phyloP scores from a whole-genome alignment of 1,140 invertebrate genomes.

The Homarus americanus region DNA sequence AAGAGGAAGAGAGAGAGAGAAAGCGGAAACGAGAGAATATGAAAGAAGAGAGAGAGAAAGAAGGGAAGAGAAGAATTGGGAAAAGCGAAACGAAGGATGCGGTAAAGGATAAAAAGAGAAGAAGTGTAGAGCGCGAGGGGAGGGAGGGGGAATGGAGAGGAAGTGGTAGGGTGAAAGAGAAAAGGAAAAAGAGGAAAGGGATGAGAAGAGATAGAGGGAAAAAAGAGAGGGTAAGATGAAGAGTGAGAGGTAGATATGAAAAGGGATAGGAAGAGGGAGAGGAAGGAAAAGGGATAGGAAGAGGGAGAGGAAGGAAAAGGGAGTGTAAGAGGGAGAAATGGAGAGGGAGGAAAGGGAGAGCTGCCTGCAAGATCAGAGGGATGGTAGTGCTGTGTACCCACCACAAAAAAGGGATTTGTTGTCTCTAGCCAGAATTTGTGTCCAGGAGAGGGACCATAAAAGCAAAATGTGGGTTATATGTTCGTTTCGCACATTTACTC shows the following conservation, averaged over 20 bases:
- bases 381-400: constrained; percentile 55
- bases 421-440: constrained; percentile 59
- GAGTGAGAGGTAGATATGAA: neutral
- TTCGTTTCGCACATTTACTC: constrained; percentile 66
- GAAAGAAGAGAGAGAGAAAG: no score
- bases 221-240: neutral
- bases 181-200: neutral
- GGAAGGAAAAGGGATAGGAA: neutral
- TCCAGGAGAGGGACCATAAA: constrained; percentile 50
- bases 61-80: no score
- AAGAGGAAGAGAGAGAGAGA: no score
- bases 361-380: neutral
- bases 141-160: no score
- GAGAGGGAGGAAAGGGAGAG: constrained; percentile 1
- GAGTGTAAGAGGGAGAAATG: constrained; percentile 16
- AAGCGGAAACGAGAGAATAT: no score
- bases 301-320: constrained; percentile 5
- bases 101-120: no score
- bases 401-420: constrained; percentile 69
- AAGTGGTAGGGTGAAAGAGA: no score
- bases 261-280: constrained; percentile 8
- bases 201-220: neutral
- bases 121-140: no score
- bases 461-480: constrained; percentile 64
- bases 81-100: no score